Conservation (phyloP, 2,888 invertebrate species). For the Saturnia pavonia region DNA sequence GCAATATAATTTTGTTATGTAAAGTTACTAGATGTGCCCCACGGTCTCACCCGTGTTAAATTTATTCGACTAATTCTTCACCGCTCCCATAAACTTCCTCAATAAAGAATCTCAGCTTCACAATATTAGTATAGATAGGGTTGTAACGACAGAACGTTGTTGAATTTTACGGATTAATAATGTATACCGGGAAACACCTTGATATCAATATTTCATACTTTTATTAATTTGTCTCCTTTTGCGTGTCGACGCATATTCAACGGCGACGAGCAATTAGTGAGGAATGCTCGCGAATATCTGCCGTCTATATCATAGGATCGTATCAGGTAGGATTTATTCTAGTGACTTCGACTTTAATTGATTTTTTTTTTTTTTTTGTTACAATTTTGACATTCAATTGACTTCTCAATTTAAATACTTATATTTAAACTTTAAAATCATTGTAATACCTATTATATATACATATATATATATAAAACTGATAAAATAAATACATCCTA, state of each 20-base stretch:
- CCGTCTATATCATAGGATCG: constrained; percentile 34
- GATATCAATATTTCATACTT: constrained; percentile 63
- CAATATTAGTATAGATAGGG: no score
- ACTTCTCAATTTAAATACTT: neutral
- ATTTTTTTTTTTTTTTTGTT: neutral
- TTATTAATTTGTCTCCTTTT: constrained; percentile 65
- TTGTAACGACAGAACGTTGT: constrained; percentile 5
- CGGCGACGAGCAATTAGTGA: constrained; percentile 64
- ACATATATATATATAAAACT: no score
- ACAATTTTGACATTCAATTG: neutral
- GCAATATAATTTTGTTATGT: no score
- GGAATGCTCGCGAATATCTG: constrained; percentile 65
- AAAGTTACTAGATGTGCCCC: no score
- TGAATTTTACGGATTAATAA: constrained; percentile 28
- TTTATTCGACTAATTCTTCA: no score
- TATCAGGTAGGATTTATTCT: neutral
- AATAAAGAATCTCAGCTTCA: no score
- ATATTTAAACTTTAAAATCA: no score
- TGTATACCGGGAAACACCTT: constrained; percentile 26
- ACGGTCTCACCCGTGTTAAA: no score
- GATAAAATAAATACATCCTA: no score
- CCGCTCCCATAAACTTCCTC: no score
- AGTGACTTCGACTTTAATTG: constrained; percentile 6
- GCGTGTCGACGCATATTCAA: constrained; percentile 70
- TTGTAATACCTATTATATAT: no score